phyloP scores from a whole-genome alignment of 2,888 invertebrate genomes.

The Zelleria hepariella region DNA sequence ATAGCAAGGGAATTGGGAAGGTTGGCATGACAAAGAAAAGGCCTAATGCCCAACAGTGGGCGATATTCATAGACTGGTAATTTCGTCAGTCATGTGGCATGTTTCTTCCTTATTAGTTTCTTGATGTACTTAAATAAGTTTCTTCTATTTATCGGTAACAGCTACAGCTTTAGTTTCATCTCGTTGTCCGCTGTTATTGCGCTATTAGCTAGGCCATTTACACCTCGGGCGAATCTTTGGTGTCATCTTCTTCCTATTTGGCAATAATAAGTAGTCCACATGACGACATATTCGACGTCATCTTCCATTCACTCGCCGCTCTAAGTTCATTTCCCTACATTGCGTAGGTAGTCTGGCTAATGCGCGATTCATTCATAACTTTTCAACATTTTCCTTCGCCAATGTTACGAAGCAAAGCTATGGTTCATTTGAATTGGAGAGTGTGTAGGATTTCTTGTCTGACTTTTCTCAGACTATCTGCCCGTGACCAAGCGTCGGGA shows the following conservation, averaged over 20 bases:
- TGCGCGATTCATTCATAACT: background rate
- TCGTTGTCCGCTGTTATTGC: too few relatives aligned
- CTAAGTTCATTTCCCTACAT: conserved; percentile 2
- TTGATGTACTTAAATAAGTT: too few relatives aligned
- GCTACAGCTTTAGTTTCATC: too few relatives aligned
- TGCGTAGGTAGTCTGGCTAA: background rate
- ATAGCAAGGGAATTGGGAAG: too few relatives aligned
- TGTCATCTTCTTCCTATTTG: background rate
- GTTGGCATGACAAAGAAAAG: too few relatives aligned
- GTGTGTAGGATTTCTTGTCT: background rate
- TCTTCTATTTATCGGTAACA: too few relatives aligned
- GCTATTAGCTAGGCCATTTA: too few relatives aligned
- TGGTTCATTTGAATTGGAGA: background rate
- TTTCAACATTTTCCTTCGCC: background rate
- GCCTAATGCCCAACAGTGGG: too few relatives aligned
- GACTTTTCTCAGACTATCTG: background rate
- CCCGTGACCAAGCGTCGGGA: too few relatives aligned
- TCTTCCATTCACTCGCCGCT: background rate
- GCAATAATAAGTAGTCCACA: background rate
- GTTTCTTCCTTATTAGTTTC: too few relatives aligned
- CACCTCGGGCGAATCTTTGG: background rate
- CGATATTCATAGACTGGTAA: too few relatives aligned
- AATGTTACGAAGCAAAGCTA: background rate
- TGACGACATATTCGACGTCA: background rate
- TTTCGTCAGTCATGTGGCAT: too few relatives aligned